Percentiles rank a stretch among this genome's conserved stretches.
Conservation (phyloP, 2,888 invertebrate genomes). For the Neria commutata region DNA sequence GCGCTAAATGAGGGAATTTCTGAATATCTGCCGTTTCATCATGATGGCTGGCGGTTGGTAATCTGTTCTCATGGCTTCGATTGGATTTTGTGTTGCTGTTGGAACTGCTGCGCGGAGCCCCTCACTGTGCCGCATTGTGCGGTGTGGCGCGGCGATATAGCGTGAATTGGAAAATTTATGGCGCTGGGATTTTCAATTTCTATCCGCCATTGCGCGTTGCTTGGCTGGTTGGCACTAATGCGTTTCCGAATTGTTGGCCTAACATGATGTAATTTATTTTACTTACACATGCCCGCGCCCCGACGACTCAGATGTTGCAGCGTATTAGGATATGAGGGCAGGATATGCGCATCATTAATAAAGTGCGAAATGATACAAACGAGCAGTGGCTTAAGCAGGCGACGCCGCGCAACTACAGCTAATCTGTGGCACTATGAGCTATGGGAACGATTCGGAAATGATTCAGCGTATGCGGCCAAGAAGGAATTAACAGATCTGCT, state of each 20-base stretch:
- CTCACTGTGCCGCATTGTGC: not conserved
- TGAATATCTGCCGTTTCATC: constrained; percentile 25
- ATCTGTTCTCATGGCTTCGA: not conserved
- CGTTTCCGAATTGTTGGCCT: constrained; percentile 46
- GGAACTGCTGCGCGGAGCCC: not conserved
- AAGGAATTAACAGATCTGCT: no score
- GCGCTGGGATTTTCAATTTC: constrained; percentile 35
- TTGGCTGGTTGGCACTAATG: constrained; percentile 44
- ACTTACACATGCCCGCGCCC: not conserved
- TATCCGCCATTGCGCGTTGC: no score
- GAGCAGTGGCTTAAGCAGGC: no score
- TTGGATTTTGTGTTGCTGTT: no score
- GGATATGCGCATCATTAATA: constrained; percentile 48
- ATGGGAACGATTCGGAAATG: no score
- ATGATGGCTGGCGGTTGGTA: constrained; percentile 19
- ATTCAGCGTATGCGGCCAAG: no score
- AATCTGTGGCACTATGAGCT: no score
- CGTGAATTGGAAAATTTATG: constrained; percentile 48
- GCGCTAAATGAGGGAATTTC: no score
- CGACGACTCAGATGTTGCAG: no score
- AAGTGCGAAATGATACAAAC: no score
- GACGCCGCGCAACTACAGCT: no score
- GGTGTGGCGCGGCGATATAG: constrained; percentile 28
- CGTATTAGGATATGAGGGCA: no score
- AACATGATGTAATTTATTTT: constrained; percentile 48